Percentiles rank a stretch among this genome's conserved stretches.
phyloP scores from a whole-genome alignment of 2,113 vertebrate species.

The Notiomystis cincta region DNA sequence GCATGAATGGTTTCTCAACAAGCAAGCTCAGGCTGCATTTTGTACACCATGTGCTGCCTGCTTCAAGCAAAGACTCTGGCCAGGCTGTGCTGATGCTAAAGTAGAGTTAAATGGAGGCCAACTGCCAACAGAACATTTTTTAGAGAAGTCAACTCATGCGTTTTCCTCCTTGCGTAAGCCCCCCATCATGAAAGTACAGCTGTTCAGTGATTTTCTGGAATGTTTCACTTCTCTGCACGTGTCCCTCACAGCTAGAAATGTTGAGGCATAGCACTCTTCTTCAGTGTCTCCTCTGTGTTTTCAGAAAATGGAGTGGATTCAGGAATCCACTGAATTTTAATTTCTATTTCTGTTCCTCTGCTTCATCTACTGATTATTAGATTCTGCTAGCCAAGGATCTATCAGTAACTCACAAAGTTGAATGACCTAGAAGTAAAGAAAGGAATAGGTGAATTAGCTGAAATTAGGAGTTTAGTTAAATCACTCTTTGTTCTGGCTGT shows the following conservation, averaged over 20 bases:
- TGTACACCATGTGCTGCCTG: background rate
- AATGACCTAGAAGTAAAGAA: background rate
- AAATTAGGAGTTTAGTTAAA: background rate
- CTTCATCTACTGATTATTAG: background rate
- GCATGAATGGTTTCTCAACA: background rate
- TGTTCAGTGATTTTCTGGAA: constrained; percentile 36
- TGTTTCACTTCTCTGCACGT: background rate
- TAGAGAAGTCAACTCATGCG: background rate
- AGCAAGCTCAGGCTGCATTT: background rate
- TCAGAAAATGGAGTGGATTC: background rate
- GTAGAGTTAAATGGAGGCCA: background rate
- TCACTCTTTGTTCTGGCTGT: background rate
- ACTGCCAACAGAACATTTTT: constrained; percentile 16
- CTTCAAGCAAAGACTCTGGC: background rate
- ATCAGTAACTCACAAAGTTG: background rate
- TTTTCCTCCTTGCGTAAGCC: constrained; percentile 12
- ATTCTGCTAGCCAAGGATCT: background rate
- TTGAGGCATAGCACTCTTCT: background rate
- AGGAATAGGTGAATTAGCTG: background rate
- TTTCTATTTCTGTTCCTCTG: background rate
- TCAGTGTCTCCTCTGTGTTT: background rate
- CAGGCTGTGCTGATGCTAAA: background rate
- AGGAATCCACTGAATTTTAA: background rate
- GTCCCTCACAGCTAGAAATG: background rate
- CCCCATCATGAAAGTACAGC: constrained; percentile 26